A percentile compares a stretch with the other conserved stretches of the same genome.
Conservation (phyloP, 2,113 vertebrate species). For the Nyctereutes procyonoides region DNA sequence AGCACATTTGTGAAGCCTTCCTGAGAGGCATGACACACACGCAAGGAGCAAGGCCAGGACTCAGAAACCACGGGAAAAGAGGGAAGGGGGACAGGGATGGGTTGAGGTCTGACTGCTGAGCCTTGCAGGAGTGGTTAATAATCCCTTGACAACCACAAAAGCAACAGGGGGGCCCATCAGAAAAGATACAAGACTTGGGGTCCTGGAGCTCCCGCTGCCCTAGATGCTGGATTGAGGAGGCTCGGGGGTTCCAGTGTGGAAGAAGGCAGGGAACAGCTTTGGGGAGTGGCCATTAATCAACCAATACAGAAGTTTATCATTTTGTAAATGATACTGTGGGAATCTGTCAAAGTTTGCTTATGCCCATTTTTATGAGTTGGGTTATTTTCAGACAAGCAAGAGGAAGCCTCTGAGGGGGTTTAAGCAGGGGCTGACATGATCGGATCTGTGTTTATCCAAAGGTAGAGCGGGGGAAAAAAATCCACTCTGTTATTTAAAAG, state of each 20-base stretch:
- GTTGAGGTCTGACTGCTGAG: neutral
- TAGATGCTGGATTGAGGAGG: neutral
- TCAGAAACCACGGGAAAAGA: neutral
- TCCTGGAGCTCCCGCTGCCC: neutral
- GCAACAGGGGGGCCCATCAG: neutral
- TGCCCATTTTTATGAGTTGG: neutral
- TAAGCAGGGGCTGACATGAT: neutral
- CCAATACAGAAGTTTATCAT: neutral
- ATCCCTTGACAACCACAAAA: neutral
- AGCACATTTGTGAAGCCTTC: neutral
- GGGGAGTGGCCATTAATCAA: neutral
- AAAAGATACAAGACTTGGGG: neutral
- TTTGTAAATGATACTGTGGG: neutral
- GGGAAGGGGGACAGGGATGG: accelerated
- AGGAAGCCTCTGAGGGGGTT: neutral
- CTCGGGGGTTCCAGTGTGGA: neutral
- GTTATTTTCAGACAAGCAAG: slow-evolving; percentile 12
- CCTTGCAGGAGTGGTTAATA: neutral
- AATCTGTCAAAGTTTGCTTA: neutral
- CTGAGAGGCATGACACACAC: neutral
- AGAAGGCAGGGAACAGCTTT: neutral
- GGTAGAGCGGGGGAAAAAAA: neutral
- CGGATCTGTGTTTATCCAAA: slow-evolving; percentile 8
- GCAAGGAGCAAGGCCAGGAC: neutral
- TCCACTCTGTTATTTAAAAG: neutral